Evolutionary conservation across 2,797 vertebrate genomes (phyloP).

Genomic region (Arrhamphus sclerolepis): DNA sequence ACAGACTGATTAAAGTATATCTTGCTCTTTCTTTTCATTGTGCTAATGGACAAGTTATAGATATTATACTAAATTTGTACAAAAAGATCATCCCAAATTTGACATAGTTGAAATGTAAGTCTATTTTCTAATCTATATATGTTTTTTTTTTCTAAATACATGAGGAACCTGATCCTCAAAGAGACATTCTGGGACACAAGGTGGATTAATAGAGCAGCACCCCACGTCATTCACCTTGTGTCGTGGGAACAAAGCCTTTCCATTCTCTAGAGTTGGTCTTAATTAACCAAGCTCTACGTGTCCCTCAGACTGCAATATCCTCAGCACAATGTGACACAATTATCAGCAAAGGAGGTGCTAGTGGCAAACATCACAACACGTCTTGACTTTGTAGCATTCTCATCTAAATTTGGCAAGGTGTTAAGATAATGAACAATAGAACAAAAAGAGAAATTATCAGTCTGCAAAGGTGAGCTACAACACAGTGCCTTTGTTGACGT

Average conservation of each 20-base stretch:
- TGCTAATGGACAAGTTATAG: not conserved
- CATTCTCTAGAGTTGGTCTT: constrained; percentile 65
- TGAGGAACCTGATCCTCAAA: not conserved
- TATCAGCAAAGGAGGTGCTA: constrained; percentile 40
- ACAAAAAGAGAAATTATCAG: constrained; percentile 34
- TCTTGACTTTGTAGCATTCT: constrained; percentile 31
- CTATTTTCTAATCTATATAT: not conserved
- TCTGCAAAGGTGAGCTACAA: constrained; percentile 53
- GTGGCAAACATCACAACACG: constrained; percentile 31
- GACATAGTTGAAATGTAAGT: not conserved
- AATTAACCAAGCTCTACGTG: constrained; percentile 68
- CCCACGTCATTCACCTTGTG: constrained; percentile 53
- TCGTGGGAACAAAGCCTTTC: constrained; percentile 62
- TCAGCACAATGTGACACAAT: constrained; percentile 42
- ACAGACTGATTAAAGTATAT: too few species aligned
- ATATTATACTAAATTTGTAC: not conserved
- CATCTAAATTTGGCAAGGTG: constrained; percentile 19
- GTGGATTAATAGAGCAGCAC: constrained; percentile 58
- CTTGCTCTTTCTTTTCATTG: too few species aligned
- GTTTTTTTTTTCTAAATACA: not conserved
- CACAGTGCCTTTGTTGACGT: constrained; percentile 39
- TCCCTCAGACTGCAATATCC: constrained; percentile 55
- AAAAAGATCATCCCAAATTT: not conserved
- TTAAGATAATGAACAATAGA: constrained; percentile 56
- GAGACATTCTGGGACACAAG: constrained; percentile 32